These are phyloP conservation scores for Stegastes partitus DNA, from an alignment of 2,113 vertebrate genomes.

Conservation along the genomic window DNA sequence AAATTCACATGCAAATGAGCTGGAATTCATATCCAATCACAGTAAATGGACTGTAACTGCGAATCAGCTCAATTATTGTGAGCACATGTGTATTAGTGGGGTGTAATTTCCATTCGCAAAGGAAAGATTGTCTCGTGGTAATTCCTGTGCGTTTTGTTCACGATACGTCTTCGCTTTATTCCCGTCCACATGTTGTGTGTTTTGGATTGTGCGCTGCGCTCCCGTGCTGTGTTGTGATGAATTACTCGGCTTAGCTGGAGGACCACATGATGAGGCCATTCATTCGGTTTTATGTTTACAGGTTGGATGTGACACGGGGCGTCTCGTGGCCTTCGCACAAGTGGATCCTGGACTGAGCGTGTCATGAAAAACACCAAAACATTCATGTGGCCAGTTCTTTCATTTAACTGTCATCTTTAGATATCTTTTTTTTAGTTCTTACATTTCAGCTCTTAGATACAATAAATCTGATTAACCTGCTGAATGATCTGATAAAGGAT, in stretches of 20 bases:
- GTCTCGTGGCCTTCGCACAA: not conserved
- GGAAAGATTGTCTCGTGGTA: constrained; percentile 20
- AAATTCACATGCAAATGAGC: constrained; percentile 51
- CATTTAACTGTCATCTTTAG: not conserved
- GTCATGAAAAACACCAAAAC: not conserved
- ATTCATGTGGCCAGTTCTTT: not conserved
- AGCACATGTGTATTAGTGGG: constrained; percentile 34
- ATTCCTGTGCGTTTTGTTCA: constrained; percentile 29
- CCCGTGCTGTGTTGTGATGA: not conserved
- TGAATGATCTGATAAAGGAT: no score
- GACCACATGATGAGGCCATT: not conserved
- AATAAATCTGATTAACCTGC: no score
- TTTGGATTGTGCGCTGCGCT: not conserved
- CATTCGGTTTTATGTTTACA: not conserved
- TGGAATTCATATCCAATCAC: constrained; percentile 38
- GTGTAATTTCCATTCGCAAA: constrained; percentile 46
- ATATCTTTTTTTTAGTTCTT: not conserved
- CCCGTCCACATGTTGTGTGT: not conserved
- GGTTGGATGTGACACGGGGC: no score
- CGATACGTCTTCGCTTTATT: not conserved
- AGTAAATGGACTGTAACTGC: constrained; percentile 53
- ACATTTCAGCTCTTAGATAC: no score
- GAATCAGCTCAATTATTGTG: constrained; percentile 46
- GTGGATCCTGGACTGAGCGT: no score
- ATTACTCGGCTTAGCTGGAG: not conserved